Percentiles rank a stretch among this genome's conserved stretches.
Evolutionary conservation across 1,140 invertebrate species (phyloP).

Genomic region (Agraylea sexmaculata): DNA sequence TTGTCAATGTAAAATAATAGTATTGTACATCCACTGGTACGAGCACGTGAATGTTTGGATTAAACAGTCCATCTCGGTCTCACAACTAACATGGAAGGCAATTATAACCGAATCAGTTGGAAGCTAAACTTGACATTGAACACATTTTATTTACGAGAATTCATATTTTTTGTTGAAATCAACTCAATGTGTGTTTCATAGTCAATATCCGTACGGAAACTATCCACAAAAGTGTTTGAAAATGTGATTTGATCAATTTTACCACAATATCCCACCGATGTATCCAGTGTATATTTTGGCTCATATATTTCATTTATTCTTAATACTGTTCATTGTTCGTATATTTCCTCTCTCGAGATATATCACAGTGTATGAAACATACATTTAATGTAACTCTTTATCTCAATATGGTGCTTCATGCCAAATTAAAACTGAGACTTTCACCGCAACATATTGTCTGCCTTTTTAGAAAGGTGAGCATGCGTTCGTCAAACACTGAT

Average conservation of each 20-base stretch:
- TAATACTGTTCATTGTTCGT: conserved; percentile 30
- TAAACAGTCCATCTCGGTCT: not conserved
- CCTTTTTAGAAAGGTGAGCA: conserved; percentile 36
- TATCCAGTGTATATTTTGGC: conserved; percentile 27
- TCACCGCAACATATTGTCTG: conserved; percentile 36
- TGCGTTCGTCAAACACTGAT: not conserved
- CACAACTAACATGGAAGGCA: not conserved
- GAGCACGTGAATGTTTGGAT: conserved; percentile 1
- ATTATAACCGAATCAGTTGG: not conserved
- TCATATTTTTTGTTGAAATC: no score
- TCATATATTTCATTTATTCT: conserved; percentile 31
- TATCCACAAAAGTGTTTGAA: no score
- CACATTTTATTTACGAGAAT: not conserved
- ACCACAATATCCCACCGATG: no score
- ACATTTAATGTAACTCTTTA: no score
- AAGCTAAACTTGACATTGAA: conserved; percentile 1
- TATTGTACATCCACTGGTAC: conserved; percentile 3
- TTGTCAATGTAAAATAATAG: not conserved
- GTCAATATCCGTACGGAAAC: no score
- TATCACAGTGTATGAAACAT: conserved; percentile 14
- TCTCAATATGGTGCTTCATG: conserved; percentile 35
- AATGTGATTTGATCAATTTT: no score
- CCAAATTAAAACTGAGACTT: conserved; percentile 37
- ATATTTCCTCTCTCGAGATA: conserved; percentile 37
- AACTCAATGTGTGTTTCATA: no score